Conservation (phyloP, 2,888 invertebrate genomes). For the Hesperia comma region DNA sequence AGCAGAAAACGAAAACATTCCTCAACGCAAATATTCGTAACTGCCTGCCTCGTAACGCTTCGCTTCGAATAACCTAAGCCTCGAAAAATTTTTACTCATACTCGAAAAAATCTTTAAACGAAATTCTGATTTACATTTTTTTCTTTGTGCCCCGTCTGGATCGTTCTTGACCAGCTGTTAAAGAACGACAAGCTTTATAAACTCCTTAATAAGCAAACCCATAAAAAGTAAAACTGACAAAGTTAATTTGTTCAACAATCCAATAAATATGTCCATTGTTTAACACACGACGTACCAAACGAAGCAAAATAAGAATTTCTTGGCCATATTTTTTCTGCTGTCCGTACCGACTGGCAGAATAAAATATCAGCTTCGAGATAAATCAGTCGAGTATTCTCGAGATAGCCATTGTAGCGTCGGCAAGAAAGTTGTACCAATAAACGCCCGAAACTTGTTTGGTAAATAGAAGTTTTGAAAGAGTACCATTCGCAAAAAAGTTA, state of each 20-base stretch:
- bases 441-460: slow-evolving; percentile 25
- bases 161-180: too few relatives aligned
- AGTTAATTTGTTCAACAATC: slow-evolving; percentile 24
- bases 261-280: slow-evolving; percentile 29
- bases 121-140: too few relatives aligned
- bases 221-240: slow-evolving; percentile 16
- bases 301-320: slow-evolving; percentile 32
- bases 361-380: slow-evolving; percentile 39
- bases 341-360: slow-evolving; percentile 35
- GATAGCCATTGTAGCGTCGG: slow-evolving; percentile 32
- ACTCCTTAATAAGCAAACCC: slow-evolving; percentile 4
- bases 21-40: too few relatives aligned
- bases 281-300: slow-evolving; percentile 25
- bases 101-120: too few relatives aligned
- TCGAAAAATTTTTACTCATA: too few relatives aligned
- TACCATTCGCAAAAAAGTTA: slow-evolving; percentile 6
- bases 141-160: too few relatives aligned
- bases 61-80: too few relatives aligned
- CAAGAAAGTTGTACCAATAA: slow-evolving; percentile 33
- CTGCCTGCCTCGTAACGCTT: too few relatives aligned
- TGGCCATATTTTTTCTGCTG: slow-evolving; percentile 35
- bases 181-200: too few relatives aligned
- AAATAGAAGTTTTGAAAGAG: slow-evolving; percentile 14
- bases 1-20: too few relatives aligned
- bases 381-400: slow-evolving; percentile 34